These are phyloP conservation scores for Melanotaenia nigrans DNA, from an alignment of 2,797 vertebrate species.

Conservation along the genomic window DNA sequence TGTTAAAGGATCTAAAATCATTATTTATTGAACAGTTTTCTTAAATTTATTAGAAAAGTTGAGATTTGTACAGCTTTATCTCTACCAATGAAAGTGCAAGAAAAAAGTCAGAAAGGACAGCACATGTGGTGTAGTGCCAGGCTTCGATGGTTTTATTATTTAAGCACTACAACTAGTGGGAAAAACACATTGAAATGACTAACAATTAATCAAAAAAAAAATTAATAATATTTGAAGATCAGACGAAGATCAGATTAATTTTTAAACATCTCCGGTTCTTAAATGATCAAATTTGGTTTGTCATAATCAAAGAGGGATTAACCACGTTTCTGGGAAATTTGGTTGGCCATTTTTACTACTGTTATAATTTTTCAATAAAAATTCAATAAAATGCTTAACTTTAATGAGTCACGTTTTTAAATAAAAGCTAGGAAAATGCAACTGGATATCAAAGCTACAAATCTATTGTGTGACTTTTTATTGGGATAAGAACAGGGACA, in stretches of 20 bases:
- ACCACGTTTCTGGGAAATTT: neutral
- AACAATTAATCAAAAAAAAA: neutral
- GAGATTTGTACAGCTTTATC: neutral
- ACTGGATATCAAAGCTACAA: neutral
- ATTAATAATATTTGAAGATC: neutral
- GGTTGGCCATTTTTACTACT: neutral
- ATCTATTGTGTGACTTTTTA: conserved; percentile 10
- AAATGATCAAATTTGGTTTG: neutral
- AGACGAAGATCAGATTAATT: neutral
- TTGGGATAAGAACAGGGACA: conserved; percentile 9
- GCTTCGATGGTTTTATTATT: neutral
- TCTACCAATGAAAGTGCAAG: neutral
- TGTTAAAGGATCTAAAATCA: neutral
- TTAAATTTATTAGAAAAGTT: neutral
- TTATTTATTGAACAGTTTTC: neutral
- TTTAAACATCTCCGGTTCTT: neutral
- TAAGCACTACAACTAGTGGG: neutral
- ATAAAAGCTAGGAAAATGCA: neutral
- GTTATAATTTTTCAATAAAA: neutral
- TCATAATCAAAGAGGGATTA: neutral
- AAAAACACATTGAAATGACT: neutral
- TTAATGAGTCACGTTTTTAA: neutral
- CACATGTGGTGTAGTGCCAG: neutral
- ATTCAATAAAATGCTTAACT: neutral
- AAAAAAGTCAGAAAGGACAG: neutral